A percentile compares a stretch with the other conserved stretches of the same genome.
These are phyloP conservation scores for Novumbra hubbsi DNA, from an alignment of 2,797 vertebrate genomes.

Conservation along the genomic window DNA sequence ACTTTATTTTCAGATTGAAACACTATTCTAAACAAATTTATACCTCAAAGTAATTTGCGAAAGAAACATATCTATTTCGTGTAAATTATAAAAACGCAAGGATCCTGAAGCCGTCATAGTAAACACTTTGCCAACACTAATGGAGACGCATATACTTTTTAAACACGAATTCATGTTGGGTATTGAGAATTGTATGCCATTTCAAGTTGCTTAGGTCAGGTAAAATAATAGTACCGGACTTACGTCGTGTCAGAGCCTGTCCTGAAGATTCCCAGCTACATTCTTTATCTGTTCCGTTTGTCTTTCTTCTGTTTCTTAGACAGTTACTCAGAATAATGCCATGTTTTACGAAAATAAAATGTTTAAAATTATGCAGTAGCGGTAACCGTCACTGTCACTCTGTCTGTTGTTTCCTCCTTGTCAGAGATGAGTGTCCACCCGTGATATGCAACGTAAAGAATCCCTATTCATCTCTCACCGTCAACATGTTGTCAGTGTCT, in stretches of 20 bases:
- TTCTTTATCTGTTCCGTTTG: too few species aligned
- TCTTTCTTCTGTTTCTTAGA: not conserved
- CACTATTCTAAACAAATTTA: not conserved
- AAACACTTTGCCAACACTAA: not conserved
- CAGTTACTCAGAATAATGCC: not conserved
- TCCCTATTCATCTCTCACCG: not conserved
- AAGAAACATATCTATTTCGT: not conserved
- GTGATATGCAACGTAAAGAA: not conserved
- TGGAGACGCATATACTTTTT: not conserved
- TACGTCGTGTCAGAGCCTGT: not conserved
- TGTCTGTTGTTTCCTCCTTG: not conserved
- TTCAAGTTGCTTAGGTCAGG: not conserved
- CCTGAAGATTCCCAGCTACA: too few species aligned
- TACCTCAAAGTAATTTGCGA: not conserved
- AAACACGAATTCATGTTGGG: not conserved
- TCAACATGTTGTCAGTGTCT: constrained; percentile 2
- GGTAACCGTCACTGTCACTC: not conserved
- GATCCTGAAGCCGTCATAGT: not conserved
- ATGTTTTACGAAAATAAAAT: not conserved
- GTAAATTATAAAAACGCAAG: not conserved
- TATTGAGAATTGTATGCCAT: not conserved
- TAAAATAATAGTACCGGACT: not conserved
- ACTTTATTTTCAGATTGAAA: too few species aligned
- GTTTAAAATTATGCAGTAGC: not conserved
- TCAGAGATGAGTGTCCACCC: not conserved